A percentile compares a stretch with the other conserved stretches of the same genome.
These are phyloP conservation scores for Oedothorax gibbosus DNA, from an alignment of 1,140 invertebrate genomes.

Conservation along the genomic window DNA sequence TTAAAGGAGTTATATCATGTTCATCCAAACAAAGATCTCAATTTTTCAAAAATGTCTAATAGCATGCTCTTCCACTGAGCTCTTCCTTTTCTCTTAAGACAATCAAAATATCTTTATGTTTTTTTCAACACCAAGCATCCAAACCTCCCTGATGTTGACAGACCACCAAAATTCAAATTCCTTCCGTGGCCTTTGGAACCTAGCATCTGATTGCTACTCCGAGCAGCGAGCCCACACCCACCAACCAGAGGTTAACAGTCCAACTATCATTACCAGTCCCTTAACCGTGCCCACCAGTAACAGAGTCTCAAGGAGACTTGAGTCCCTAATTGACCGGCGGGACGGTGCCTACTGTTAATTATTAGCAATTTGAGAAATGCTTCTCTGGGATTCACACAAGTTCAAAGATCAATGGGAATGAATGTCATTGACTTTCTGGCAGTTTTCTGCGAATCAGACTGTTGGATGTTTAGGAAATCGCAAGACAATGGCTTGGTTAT, in stretches of 20 bases:
- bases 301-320: constrained; percentile 3
- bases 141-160: too few relatives aligned
- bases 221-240: not conserved
- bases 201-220: not conserved
- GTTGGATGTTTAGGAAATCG: not conserved
- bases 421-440: constrained; percentile 34
- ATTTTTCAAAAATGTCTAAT: too few relatives aligned
- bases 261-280: constrained; percentile 6
- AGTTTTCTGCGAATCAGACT: not conserved
- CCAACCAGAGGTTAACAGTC: constrained; percentile 12
- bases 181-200: too few relatives aligned
- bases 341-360: constrained; percentile 19
- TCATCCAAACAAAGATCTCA: too few relatives aligned
- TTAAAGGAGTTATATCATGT: too few relatives aligned
- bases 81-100: too few relatives aligned
- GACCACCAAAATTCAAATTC: too few relatives aligned
- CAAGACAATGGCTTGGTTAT: not conserved
- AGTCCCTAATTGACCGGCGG: not conserved
- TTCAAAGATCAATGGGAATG: not conserved
- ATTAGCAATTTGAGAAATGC: constrained; percentile 26
- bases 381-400: constrained; percentile 15
- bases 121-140: too few relatives aligned
- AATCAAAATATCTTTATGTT: too few relatives aligned
- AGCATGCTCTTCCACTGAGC: too few relatives aligned
- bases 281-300: not conserved